Evolutionary conservation across 1,140 invertebrate genomes (phyloP).

Genomic region (Drosophila grimshawi): DNA sequence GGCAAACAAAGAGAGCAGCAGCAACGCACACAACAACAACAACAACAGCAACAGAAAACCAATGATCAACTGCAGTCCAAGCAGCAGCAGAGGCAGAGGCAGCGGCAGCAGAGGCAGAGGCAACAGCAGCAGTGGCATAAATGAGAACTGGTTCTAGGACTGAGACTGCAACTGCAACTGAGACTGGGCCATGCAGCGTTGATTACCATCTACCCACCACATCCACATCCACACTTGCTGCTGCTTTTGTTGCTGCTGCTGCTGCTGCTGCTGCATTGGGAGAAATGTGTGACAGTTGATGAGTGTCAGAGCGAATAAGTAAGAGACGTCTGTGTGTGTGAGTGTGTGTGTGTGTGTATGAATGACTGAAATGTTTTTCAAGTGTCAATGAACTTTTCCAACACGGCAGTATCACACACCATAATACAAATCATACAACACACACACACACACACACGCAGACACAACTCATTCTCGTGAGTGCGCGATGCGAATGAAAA

Average conservation of each 20-base stretch:
- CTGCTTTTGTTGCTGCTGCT: constrained; percentile 25
- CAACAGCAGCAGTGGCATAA: background rate
- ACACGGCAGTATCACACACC: constrained; percentile 78
- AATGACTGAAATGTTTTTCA: constrained; percentile 81
- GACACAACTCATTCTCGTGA: constrained; percentile 51
- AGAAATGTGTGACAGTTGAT: constrained; percentile 83
- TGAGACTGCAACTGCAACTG: background rate
- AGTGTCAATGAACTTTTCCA: constrained; percentile 82
- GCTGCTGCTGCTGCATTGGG: constrained; percentile 52
- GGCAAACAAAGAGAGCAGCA: constrained; percentile 50
- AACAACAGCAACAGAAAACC: constrained; percentile 6
- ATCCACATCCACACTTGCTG: background rate
- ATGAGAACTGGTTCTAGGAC: constrained; percentile 48
- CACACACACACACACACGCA: constrained; percentile 39
- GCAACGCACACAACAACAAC: constrained; percentile 37
- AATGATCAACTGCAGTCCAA: constrained; percentile 39
- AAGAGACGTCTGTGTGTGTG: constrained; percentile 52
- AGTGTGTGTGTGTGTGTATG: constrained; percentile 47
- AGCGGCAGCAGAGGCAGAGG: too few relatives aligned
- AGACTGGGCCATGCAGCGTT: constrained; percentile 24
- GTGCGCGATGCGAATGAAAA: constrained; percentile 66
- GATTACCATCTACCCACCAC: constrained; percentile 13
- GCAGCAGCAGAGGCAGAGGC: background rate
- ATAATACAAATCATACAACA: constrained; percentile 56
- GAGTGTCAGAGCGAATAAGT: constrained; percentile 76